Base-by-base conservation (phyloP, 2,888 invertebrate genomes). In the Drosophila multiciliata region DNA sequence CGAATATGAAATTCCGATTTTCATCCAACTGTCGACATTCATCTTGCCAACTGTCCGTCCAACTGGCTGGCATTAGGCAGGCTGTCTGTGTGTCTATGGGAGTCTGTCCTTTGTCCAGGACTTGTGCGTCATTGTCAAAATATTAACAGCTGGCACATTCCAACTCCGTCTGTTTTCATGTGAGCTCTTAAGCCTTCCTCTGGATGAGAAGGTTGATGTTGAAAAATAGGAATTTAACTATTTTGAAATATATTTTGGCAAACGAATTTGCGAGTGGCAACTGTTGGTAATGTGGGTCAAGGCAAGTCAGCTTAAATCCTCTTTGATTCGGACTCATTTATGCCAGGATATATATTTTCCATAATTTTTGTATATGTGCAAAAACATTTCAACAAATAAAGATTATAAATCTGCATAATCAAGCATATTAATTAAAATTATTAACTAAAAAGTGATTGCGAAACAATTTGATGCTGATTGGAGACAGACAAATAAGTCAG, bases 121-220 rank as follows among this genome's bases (percentile, higher is more conserved):
- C 89, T 89, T 82, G 75, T 86, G 90, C 89, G 78, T 86, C 89
- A 90, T 86, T 88, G 89, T 86, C 90, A 83, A 86, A 86, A 86
- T 89, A 90, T 86, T 89, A 86, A 86, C 89, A 86, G 83, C 90
- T 86, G 86, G 78, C 87, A 83, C 83, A 90, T 75, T 83, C 81
- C 83, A 69, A 80, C 68, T 61, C 65, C 50, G 60, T 60, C 45
- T 57, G 40, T 40, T 52, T 54, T 57, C 79, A 71, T 87, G 72
- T 78, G 85, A 87, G 85, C 66, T 35, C 73, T 84, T 84, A 78
- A 89, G 83, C 84, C 79, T n/a, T 69, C 49, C 35, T 29, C 40
- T 11, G 35, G 15, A 54, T 8, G 57, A 26, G n/a, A 12, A n/a
- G 26, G 60, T 66, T 69, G 85, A 85, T 73, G 85, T 73, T 88